Conservation (phyloP, 2,797 vertebrate genomes). For the Karalla daura region DNA sequence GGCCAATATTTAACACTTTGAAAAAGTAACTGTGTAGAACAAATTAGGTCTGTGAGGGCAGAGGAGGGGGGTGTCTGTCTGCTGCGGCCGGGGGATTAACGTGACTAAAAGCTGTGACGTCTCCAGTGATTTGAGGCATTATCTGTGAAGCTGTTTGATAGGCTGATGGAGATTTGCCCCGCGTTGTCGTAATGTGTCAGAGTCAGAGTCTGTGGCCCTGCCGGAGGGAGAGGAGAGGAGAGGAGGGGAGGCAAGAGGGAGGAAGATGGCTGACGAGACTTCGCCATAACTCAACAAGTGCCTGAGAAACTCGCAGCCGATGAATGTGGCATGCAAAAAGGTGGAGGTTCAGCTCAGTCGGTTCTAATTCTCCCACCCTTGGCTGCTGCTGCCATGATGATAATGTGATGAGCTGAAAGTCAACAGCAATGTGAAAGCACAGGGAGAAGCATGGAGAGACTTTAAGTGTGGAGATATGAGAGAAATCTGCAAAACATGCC, state of each 20-base stretch:
- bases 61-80: slow-evolving; percentile 53
- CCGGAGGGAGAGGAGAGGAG: not conserved
- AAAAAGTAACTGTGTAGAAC: slow-evolving; percentile 79
- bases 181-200: slow-evolving; percentile 43
- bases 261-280: too few relatives aligned
- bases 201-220: slow-evolving; percentile 1
- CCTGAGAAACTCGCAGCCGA: slow-evolving; percentile 30
- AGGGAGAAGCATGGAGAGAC: not conserved
- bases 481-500: too few relatives aligned
- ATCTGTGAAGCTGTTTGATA: slow-evolving; percentile 74
- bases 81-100: slow-evolving; percentile 70
- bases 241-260: too few relatives aligned
- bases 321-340: not conserved
- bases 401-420: slow-evolving; percentile 1
- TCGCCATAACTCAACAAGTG: slow-evolving; percentile 40
- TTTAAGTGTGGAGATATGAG: too few relatives aligned
- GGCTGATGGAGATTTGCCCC: slow-evolving; percentile 67
- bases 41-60: slow-evolving; percentile 70
- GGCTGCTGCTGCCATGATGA: slow-evolving; percentile 29
- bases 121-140: slow-evolving; percentile 70
- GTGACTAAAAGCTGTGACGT: slow-evolving; percentile 67
- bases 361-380: slow-evolving; percentile 38
- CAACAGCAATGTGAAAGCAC: not conserved
- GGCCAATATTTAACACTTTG: slow-evolving; percentile 75
- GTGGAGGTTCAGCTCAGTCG: slow-evolving; percentile 15